Evolutionary conservation across 2,113 vertebrate genomes (phyloP), one percentile per base, ranked within the genome.

Genomic region (Tapirus terrestris): DNA sequence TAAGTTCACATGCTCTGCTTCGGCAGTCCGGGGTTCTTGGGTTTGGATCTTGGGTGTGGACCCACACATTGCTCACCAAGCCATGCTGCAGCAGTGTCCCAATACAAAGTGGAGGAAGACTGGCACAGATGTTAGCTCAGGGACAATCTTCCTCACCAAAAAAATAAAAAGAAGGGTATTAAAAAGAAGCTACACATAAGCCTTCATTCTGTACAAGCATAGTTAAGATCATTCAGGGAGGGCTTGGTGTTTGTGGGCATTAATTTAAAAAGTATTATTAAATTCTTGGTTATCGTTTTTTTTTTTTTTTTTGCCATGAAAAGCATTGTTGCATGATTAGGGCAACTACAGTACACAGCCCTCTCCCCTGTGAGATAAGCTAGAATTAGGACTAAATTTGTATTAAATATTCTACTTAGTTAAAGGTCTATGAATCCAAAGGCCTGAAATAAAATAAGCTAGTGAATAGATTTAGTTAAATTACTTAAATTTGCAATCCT

Each of bases 221-320:
- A 33, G 51, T 60, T 36, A 86, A 58, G 56, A 51, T 51, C 45
- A 73, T 65, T 87, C 36, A 53, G 33, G 7, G 11, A 68, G 6
- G 60, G 11, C 53, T 88, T 67, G 73, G 20, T 88, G 21, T 67
- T 60, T 92, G 23, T 61, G 51, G 31, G 14, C 60, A 58, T 72
- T 91, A 70, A 53, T 83, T 91, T 86, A 48, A 14, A 83, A 91
- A 76, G 21, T 60, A 80, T 87, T 77, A 61, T 93, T 82, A 76
- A 51, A 53, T 83, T 70, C 29, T 82, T 77, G 9, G 3, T 43
- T 61, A 27, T 39, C 39, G 39, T 39, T 39, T 39, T 39, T 39
- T 39, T 39, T 39, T 58, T 68, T 75, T 56, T 6, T 20, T 0
- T 6, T 13, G 51, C 45, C 36, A 82, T n/a, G 23, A 45, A 85